Conservation (phyloP, 64 coral and sea anemone species). For the Actinia tenebrosa region DNA sequence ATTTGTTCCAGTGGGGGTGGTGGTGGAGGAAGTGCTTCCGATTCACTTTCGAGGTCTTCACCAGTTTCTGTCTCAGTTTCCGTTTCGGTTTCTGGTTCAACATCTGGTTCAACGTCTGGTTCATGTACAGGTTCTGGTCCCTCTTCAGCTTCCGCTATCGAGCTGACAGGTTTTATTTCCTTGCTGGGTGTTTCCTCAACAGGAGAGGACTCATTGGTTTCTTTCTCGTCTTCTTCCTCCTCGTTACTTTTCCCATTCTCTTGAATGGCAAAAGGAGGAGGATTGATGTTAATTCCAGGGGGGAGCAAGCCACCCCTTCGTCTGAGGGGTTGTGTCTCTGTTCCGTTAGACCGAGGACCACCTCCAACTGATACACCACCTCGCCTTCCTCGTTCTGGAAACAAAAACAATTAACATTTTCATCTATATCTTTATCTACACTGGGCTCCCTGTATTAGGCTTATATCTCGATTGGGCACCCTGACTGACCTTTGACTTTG, state of each 20-base stretch:
- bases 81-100: conserved; percentile 39
- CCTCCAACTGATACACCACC: conserved; percentile 57
- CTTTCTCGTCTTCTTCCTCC: conserved; percentile 48
- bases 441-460: background rate
- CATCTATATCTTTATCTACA: background rate
- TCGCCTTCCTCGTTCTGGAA: conserved; percentile 69
- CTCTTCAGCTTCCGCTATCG: conserved; percentile 12
- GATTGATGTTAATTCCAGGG: conserved; percentile 18
- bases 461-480: too few relatives aligned
- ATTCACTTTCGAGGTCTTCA: conserved; percentile 55
- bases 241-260: conserved; percentile 62
- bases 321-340: background rate
- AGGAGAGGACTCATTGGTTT: conserved; percentile 29
- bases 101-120: background rate
- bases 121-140: conserved; percentile 11
- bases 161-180: background rate
- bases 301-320: background rate
- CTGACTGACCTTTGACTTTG: conserved; percentile 77
- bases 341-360: conserved; percentile 5
- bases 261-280: conserved; percentile 7
- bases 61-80: conserved; percentile 65
- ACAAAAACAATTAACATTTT: background rate
- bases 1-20: conserved; percentile 38
- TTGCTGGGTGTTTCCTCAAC: conserved; percentile 15
- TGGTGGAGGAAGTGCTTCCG: conserved; percentile 59